A percentile compares a stretch with the other conserved stretches of the same genome.
phyloP scores from a whole-genome alignment of 2,797 vertebrate species.

The Typhlichthys eigenmanni region DNA sequence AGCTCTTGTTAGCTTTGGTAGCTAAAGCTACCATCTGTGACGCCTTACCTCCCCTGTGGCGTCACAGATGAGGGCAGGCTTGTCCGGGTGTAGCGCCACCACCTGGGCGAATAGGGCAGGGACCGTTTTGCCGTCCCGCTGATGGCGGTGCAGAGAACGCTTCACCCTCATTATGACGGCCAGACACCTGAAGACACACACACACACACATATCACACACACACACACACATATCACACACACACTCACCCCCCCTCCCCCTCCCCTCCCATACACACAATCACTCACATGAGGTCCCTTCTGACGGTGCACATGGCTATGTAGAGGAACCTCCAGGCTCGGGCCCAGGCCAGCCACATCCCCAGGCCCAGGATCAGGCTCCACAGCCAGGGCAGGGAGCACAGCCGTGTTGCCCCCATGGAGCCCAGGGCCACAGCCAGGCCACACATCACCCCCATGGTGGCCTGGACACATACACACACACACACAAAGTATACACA shows the following conservation, averaged over 20 bases:
- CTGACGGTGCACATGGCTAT: slow-evolving; percentile 76
- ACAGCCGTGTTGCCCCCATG: slow-evolving; percentile 64
- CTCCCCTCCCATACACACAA: neutral
- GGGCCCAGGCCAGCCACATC: slow-evolving; percentile 69
- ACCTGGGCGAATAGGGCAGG: slow-evolving; percentile 79
- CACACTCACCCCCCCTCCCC: neutral
- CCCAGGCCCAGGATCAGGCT: slow-evolving; percentile 70
- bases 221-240: slow-evolving; percentile 52
- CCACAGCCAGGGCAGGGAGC: slow-evolving; percentile 76
- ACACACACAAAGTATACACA: neutral
- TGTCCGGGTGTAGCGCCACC: slow-evolving; percentile 74
- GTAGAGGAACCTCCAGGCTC: slow-evolving; percentile 77
- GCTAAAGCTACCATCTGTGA: no score
- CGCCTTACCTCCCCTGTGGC: slow-evolving; percentile 69
- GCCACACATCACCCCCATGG: slow-evolving; percentile 35
- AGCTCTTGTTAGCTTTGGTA: no score
- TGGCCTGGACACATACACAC: slow-evolving; percentile 30
- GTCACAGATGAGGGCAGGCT: slow-evolving; percentile 82
- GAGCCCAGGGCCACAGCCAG: slow-evolving; percentile 57
- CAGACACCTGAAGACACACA: slow-evolving; percentile 74
- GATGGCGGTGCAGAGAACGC: slow-evolving; percentile 66
- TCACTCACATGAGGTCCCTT: slow-evolving; percentile 82
- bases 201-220: neutral
- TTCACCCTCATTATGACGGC: slow-evolving; percentile 77
- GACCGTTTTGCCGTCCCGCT: slow-evolving; percentile 70